These are phyloP conservation scores for Sarotherodon lohbergeri DNA, from an alignment of 2,113 vertebrate genomes.

Conservation along the genomic window DNA sequence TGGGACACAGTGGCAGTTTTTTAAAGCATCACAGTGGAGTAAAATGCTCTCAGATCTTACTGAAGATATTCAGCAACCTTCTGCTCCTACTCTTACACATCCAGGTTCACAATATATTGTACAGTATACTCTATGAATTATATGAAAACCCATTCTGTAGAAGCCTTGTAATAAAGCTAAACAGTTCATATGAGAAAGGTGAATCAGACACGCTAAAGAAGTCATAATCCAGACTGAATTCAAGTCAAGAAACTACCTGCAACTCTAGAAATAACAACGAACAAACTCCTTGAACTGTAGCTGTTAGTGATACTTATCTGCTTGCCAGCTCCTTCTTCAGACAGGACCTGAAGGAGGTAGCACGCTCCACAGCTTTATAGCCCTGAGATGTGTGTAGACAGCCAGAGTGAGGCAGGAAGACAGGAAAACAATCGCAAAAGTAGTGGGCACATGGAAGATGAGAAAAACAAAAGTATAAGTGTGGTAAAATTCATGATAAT, in stretches of 20 bases:
- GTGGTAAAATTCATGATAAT: not conserved
- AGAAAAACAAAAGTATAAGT: not conserved
- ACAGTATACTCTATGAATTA: not conserved
- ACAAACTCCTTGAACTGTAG: not conserved
- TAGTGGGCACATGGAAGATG: not conserved
- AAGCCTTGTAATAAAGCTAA: not conserved
- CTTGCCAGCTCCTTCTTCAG: conserved; percentile 94
- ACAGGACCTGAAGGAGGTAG: conserved; percentile 92
- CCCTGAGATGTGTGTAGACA: conserved; percentile 69
- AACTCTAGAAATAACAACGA: not conserved
- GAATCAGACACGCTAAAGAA: not conserved
- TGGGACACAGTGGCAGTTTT: not conserved
- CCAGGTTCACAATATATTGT: not conserved
- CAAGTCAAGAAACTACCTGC: not conserved
- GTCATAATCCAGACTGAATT: not conserved
- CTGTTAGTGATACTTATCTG: conserved; percentile 83
- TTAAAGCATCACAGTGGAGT: not conserved
- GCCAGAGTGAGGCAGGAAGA: not conserved
- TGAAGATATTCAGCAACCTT: not conserved
- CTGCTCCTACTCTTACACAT: not conserved
- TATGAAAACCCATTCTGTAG: not conserved
- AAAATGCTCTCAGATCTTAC: not conserved
- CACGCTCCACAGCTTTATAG: conserved; percentile 88
- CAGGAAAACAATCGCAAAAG: not conserved
- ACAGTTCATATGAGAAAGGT: not conserved